A percentile compares a stretch with the other conserved stretches of the same genome.
Conservation (phyloP, 1,140 invertebrate species). For the Cataglyphis hispanica region DNA sequence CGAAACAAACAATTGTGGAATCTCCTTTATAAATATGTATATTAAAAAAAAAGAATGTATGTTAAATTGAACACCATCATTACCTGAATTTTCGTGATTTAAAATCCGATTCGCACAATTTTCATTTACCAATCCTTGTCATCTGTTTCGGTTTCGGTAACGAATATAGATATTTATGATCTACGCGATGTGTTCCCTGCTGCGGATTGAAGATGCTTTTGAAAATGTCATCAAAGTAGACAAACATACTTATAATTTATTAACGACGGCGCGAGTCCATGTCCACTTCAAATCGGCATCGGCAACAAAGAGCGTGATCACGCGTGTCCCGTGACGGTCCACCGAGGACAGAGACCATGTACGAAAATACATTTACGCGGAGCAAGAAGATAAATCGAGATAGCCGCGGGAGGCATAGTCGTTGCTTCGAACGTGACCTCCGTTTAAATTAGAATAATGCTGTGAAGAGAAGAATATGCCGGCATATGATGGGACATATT, state of each 20-base stretch:
- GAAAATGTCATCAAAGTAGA: not conserved
- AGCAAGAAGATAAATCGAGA: conserved; percentile 44
- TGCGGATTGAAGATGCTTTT: not conserved
- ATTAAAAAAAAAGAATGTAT: not conserved
- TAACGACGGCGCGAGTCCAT: conserved; percentile 17
- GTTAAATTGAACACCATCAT: not conserved
- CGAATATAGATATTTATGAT: not conserved
- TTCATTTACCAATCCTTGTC: not conserved
- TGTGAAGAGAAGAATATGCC: not conserved
- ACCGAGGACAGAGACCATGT: conserved; percentile 36
- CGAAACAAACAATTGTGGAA: not conserved
- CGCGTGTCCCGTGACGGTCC: conserved; percentile 23
- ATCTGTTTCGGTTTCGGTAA: not conserved
- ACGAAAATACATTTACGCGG: conserved; percentile 59
- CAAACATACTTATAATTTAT: conserved; percentile 11
- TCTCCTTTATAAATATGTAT: not conserved
- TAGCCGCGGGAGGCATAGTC: conserved; percentile 5
- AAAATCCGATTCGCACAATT: not conserved
- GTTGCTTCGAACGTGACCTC: conserved; percentile 44
- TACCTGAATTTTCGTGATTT: not conserved
- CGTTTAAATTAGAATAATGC: conserved; percentile 64
- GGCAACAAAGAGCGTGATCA: conserved; percentile 12
- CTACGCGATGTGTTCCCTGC: not conserved
- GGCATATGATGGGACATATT: not conserved
- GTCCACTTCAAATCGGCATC: conserved; percentile 10